Conservation (phyloP, 2,888 invertebrate genomes). For the Troides oblongomaculatus region DNA sequence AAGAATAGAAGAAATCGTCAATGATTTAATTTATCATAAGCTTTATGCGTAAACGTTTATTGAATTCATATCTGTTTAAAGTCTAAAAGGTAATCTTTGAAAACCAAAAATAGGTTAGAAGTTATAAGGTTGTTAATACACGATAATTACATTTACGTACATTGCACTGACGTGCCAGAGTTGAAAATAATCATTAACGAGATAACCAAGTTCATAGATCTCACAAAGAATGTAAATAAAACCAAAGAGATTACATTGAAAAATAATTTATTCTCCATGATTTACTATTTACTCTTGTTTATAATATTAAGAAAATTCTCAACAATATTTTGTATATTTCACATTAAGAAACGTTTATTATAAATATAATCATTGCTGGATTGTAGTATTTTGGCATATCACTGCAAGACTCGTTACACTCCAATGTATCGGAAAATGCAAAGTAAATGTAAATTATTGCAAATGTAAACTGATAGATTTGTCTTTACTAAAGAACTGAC, state of each 20-base stretch:
- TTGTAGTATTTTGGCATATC: conserved; percentile 76
- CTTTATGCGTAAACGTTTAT: too few relatives aligned
- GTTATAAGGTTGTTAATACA: too few relatives aligned
- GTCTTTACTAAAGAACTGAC: conserved; percentile 21
- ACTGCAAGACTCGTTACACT: conserved; percentile 66
- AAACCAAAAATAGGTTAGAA: too few relatives aligned
- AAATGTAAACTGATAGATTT: conserved; percentile 17
- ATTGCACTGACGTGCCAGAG: neutral
- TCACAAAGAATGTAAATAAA: conserved; percentile 45
- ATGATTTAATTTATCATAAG: too few relatives aligned
- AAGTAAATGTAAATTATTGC: conserved; percentile 30
- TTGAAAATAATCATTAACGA: conserved; percentile 4
- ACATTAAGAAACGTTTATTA: conserved; percentile 72
- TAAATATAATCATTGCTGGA: conserved; percentile 72
- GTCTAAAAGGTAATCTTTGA: too few relatives aligned
- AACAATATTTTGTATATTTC: conserved; percentile 77
- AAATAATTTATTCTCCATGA: conserved; percentile 78
- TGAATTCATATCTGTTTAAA: too few relatives aligned
- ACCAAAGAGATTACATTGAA: conserved; percentile 65
- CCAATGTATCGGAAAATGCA: conserved; percentile 1
- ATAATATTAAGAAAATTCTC: conserved; percentile 78
- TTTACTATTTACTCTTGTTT: conserved; percentile 70
- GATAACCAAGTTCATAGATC: conserved; percentile 17
- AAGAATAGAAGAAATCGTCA: too few relatives aligned
- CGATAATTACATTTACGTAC: neutral